Evolutionary conservation across 2,113 vertebrate genomes (phyloP).

Genomic region (Empidonax alnorum): DNA sequence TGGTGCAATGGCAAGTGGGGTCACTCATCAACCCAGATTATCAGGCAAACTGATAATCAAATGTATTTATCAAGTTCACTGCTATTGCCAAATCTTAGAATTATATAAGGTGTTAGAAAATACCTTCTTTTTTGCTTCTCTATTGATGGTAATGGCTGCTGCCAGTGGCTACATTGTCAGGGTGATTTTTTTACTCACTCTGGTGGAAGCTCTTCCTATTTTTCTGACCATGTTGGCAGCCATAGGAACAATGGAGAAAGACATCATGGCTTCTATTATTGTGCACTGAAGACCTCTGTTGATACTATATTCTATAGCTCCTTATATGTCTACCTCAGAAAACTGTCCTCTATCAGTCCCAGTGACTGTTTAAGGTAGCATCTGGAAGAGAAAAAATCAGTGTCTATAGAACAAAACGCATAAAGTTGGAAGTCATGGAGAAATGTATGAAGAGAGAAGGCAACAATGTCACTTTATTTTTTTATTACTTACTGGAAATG

Average conservation of each 20-base stretch:
- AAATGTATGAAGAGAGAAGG: neutral
- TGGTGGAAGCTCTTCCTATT: neutral
- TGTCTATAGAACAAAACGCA: neutral
- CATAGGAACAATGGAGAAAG: neutral
- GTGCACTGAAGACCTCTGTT: neutral
- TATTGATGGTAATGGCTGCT: neutral
- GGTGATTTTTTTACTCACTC: neutral
- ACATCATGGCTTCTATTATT: neutral
- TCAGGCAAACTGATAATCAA: neutral
- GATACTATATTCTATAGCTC: neutral
- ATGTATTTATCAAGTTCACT: neutral
- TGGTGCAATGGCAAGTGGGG: neutral
- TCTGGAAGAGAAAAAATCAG: neutral
- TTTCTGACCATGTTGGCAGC: neutral
- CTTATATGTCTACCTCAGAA: neutral
- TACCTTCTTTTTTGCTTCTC: neutral
- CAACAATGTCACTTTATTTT: neutral
- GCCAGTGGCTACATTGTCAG: neutral
- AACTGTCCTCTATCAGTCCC: neutral
- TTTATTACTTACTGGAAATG: neutral
- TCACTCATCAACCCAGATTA: neutral
- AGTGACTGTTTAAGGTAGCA: neutral
- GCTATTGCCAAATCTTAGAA: neutral
- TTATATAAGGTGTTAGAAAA: neutral
- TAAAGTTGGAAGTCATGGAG: neutral